Conservation (phyloP, 1,140 invertebrate genomes). For the Aphelinus atriplicis region DNA sequence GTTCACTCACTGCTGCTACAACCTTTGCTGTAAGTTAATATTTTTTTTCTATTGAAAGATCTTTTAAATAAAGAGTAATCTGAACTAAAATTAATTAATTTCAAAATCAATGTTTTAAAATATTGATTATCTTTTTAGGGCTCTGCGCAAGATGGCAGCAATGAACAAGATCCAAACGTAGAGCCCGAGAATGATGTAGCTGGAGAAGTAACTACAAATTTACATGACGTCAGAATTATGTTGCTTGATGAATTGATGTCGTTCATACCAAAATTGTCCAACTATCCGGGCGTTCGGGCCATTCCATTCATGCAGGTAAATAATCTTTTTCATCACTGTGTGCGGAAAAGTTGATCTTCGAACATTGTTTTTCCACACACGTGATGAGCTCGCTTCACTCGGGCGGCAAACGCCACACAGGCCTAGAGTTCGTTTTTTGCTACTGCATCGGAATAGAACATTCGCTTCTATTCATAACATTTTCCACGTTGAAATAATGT, state of each 20-base stretch:
- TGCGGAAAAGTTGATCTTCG: too few species aligned
- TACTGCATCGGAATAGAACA: too few species aligned
- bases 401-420: too few species aligned
- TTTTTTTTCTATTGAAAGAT: not conserved
- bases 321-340: not conserved
- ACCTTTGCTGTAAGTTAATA: slow-evolving; percentile 60
- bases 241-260: slow-evolving; percentile 71
- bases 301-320: slow-evolving; percentile 89
- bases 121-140: slow-evolving; percentile 42
- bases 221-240: slow-evolving; percentile 68
- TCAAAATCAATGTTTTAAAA: slow-evolving; percentile 12
- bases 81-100: slow-evolving; percentile 10
- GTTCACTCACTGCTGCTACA: slow-evolving; percentile 66
- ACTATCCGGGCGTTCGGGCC: slow-evolving; percentile 80
- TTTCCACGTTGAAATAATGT: not conserved
- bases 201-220: slow-evolving; percentile 57
- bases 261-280: slow-evolving; percentile 71
- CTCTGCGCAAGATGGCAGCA: slow-evolving; percentile 57
- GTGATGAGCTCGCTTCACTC: too few species aligned
- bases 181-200: slow-evolving; percentile 57
- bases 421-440: too few species aligned
- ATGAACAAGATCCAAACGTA: slow-evolving; percentile 50
- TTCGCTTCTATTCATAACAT: too few species aligned
- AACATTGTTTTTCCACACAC: not conserved
- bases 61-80: too few species aligned